These are phyloP conservation scores for Entomyzon cyanotis DNA, from an alignment of 2,113 vertebrate species.

Conservation along the genomic window DNA sequence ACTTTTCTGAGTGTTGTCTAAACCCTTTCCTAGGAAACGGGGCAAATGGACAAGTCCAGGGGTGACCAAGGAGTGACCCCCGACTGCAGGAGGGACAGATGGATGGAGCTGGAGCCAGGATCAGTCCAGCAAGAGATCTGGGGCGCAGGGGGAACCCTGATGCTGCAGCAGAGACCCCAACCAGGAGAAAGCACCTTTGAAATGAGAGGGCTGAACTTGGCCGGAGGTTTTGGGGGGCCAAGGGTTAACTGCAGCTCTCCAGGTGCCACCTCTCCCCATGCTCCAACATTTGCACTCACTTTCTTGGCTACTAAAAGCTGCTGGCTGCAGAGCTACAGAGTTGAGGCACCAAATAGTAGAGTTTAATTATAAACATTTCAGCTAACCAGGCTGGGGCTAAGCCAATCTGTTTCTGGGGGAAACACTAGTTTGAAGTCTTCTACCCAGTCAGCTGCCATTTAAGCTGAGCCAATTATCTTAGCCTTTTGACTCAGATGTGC, in stretches of 20 bases:
- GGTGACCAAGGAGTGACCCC: background rate
- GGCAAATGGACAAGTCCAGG: background rate
- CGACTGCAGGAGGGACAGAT: background rate
- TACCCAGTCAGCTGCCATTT: constrained; percentile 85
- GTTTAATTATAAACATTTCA: constrained; percentile 73
- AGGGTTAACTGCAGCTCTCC: background rate
- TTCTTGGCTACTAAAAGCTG: constrained; percentile 35
- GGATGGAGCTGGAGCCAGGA: background rate
- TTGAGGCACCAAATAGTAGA: constrained; percentile 40
- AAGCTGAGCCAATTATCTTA: constrained; percentile 88
- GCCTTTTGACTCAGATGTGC: constrained; percentile 81
- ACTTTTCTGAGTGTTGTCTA: background rate
- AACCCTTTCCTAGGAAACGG: background rate
- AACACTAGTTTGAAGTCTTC: constrained; percentile 73
- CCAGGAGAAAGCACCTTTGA: background rate
- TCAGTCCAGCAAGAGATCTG: background rate
- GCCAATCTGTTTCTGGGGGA: constrained; percentile 78
- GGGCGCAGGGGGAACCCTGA: background rate
- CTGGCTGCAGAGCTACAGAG: background rate
- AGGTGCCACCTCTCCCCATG: background rate
- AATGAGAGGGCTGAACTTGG: background rate
- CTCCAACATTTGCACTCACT: background rate
- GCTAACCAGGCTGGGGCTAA: constrained; percentile 68
- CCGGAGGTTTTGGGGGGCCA: background rate
- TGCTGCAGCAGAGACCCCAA: background rate